Base-by-base conservation (phyloP, 2,797 vertebrate genomes). In the Poecilia wingei region DNA sequence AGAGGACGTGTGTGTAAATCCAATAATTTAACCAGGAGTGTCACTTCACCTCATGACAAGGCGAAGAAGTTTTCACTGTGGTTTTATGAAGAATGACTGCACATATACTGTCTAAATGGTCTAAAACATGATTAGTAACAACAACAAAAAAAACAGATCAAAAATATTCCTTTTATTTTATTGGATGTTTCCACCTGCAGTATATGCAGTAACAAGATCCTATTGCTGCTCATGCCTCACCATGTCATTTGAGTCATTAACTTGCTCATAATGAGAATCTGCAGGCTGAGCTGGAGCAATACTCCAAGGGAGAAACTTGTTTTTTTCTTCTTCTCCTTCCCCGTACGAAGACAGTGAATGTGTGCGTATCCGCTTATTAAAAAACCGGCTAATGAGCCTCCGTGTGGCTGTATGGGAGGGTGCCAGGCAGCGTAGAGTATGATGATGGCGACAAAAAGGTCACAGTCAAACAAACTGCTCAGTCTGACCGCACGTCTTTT, bases 381-480 rank as follows among this genome's bases (percentile, higher is more conserved):
- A 91, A 91, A 91, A 84, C 31, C 73, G 72, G 28, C 85, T 94
- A 93, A 93, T 72, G 79, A 94, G 90, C 31, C 39, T 82, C 83
- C 55, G 78, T 57, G 2, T 79, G 74, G 77, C 77, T 73, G 71
- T 39, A 78, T 53, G 64, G 74, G 77, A 72, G 76, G 66, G 75
- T 75, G 82, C 25, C 41, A 73, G 71, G 20, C 51, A 59, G 79
- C 36, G n/a, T 57, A 74, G 85, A 74, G 85, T 47, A 12, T 81
- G 81, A 79, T 81, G 70, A 77, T 1, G n/a, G 53, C 0, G 12
- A 43, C 39, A 68, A 59, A 87, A 87, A 86, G 84, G 87, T 82
- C 59, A 28, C 46, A 82, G 70, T 75, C 46, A 78, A 79, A 82
- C 68, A 77, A 82, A 70, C 20, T 3, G 28, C 43, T 81, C 71